Conservation (phyloP, 2,888 invertebrate genomes). For the Eustalomyia histrio region DNA sequence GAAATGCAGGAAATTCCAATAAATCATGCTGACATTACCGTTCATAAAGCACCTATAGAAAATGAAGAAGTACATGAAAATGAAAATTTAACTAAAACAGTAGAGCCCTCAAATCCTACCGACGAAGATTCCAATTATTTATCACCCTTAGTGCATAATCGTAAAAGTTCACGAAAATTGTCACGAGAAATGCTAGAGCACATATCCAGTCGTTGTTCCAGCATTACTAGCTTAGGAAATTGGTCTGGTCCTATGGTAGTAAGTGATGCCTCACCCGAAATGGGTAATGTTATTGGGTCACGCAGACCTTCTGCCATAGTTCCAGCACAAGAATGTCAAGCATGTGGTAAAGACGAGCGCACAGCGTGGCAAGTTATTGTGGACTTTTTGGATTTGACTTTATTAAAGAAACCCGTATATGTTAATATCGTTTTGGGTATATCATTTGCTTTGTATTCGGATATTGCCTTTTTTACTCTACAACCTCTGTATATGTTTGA, state of each 20-base stretch:
- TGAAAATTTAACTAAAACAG: background rate
- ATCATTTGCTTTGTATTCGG: conserved; percentile 85
- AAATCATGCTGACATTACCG: background rate
- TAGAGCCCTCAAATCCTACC: background rate
- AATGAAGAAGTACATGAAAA: background rate
- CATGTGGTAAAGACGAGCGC: conserved; percentile 9
- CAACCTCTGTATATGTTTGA: conserved; percentile 82
- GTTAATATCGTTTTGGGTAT: conserved; percentile 86
- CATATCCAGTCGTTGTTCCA: conserved; percentile 73
- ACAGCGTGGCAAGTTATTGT: conserved; percentile 80
- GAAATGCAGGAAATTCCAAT: conserved; percentile 70
- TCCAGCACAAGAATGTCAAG: background rate
- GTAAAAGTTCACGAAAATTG: conserved; percentile 58
- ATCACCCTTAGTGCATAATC: conserved; percentile 53
- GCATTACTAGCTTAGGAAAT: conserved; percentile 78
- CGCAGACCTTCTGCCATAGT: conserved; percentile 67
- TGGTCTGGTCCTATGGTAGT: conserved; percentile 77
- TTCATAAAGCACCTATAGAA: background rate
- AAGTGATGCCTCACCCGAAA: conserved; percentile 74
- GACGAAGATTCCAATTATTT: conserved; percentile 53
- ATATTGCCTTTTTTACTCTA: conserved; percentile 85
- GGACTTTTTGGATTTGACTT: conserved; percentile 83
- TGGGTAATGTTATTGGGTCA: conserved; percentile 70
- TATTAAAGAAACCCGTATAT: conserved; percentile 83
- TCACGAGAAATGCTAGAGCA: conserved; percentile 64